Evolutionary conservation across 2,113 vertebrate species (phyloP), one percentile per base, ranked within the genome.

Genomic region (Jacana jacana): DNA sequence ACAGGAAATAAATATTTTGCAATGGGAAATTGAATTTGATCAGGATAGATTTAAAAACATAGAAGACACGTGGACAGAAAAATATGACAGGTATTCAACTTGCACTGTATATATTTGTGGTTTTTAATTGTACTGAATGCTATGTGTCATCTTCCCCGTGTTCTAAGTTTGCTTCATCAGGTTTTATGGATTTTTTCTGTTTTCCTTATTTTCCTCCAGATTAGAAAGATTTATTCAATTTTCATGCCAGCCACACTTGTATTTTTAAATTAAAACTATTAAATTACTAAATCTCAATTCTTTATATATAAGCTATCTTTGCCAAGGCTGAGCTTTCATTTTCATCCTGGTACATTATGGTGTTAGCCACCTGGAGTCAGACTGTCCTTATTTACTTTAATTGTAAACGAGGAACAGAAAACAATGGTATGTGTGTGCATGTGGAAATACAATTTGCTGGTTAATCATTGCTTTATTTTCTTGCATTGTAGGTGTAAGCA

Each of bases 11-110:
- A 99, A 98, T 97, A 97, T 98, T 57, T 92, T 99, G 92, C 99
- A 99, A 48, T 99, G 99, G 99, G 99, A 99, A 97, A 98, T 99
- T 58, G 98, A 98, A 92, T 99, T 99, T 98, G 98, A 98, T 95
- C 98, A 99, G 91, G 98, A 98, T 86, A 98, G 98, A 97, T 98
- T 98, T 97, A 99, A 99, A 98, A 99, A 98, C 91, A 87, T 97
- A 80, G 98, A 99, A 72, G 98, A 99, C 88, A 96, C 98, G 1
- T 99, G 98, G 99, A 98, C 96, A 70, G 98, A 98, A 94, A 99
- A 99, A 89, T 98, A 98, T 94, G 98, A 98, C 92, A 98, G 99
- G 99, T 98, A 97, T 84, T 97, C 92, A 70, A 77, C 42, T 92
- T 55, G 16, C 68, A 14, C 33, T 64, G 12, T 81, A 17, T 35